phyloP scores from a whole-genome alignment of 2,113 vertebrate genomes.

The Stomatorhinus ivindoensis region DNA sequence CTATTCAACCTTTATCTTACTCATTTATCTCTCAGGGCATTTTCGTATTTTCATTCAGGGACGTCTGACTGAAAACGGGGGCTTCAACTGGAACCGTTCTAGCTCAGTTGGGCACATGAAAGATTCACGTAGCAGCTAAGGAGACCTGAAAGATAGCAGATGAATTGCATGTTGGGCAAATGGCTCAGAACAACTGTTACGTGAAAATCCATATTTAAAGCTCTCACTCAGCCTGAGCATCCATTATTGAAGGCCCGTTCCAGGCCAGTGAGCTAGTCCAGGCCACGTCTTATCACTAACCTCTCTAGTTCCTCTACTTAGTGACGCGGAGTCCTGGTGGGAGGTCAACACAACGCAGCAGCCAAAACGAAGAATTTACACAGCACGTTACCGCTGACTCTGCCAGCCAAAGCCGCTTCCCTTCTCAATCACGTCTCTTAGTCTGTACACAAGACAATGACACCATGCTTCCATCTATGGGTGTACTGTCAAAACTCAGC shows the following conservation, averaged over 20 bases:
- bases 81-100: background rate
- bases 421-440: background rate
- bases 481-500: background rate
- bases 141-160: background rate
- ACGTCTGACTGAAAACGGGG: background rate
- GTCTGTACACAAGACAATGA: background rate
- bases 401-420: background rate
- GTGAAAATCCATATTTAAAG: conserved; percentile 19
- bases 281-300: background rate
- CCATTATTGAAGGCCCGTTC: conserved; percentile 10
- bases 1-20: background rate
- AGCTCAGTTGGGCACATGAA: background rate
- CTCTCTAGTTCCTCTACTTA: background rate
- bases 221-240: background rate
- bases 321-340: background rate
- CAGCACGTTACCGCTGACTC: background rate
- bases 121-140: background rate
- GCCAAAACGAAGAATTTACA: background rate
- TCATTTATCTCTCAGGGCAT: background rate
- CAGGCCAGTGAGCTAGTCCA: background rate
- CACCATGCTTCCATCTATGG: background rate
- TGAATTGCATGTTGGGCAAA: conserved; percentile 4
- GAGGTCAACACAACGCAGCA: background rate
- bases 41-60: background rate
- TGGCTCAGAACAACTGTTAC: conserved; percentile 11